Conservation (phyloP, 30 jellyfish, hydroid and myxozoan genomes). For the Turritopsis dohrnii region DNA sequence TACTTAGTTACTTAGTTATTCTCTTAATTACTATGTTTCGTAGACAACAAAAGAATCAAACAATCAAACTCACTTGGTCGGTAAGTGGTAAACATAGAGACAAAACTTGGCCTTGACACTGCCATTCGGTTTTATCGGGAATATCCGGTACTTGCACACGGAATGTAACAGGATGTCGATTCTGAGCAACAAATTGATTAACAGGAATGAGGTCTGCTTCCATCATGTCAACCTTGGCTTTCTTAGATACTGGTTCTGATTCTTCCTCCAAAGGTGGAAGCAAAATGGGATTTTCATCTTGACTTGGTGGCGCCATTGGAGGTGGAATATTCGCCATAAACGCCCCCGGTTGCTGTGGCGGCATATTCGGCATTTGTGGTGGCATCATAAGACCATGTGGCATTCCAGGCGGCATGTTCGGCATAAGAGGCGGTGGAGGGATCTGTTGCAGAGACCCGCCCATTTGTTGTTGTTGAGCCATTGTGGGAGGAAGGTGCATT, state of each 20-base stretch:
- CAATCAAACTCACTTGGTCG: conserved; percentile 66
- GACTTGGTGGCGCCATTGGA: conserved; percentile 35
- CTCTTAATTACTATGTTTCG: neutral
- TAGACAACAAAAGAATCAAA: neutral
- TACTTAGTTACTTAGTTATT: too few relatives aligned
- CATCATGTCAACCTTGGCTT: conserved; percentile 42
- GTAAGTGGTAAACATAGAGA: conserved; percentile 62
- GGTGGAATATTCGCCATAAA: conserved; percentile 55
- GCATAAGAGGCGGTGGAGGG: conserved; percentile 35
- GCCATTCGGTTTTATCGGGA: conserved; percentile 94
- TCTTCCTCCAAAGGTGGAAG: conserved; percentile 38
- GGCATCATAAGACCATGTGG: conserved; percentile 78
- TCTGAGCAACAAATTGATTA: conserved; percentile 62
- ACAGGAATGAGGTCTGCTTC: conserved; percentile 74
- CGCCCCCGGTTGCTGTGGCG: conserved; percentile 70
- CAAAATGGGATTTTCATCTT: conserved; percentile 9
- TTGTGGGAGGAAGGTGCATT: conserved; percentile 12
- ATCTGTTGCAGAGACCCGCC: neutral
- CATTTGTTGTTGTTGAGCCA: conserved; percentile 12
- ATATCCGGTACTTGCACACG: conserved; percentile 84
- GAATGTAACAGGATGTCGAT: conserved; percentile 78
- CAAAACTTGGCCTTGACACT: conserved; percentile 78
- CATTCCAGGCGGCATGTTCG: conserved; percentile 52
- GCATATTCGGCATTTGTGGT: conserved; percentile 56
- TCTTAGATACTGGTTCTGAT: conserved; percentile 77